Conservation (phyloP, 2,797 vertebrate species). For the Bovichtus diacanthus region DNA sequence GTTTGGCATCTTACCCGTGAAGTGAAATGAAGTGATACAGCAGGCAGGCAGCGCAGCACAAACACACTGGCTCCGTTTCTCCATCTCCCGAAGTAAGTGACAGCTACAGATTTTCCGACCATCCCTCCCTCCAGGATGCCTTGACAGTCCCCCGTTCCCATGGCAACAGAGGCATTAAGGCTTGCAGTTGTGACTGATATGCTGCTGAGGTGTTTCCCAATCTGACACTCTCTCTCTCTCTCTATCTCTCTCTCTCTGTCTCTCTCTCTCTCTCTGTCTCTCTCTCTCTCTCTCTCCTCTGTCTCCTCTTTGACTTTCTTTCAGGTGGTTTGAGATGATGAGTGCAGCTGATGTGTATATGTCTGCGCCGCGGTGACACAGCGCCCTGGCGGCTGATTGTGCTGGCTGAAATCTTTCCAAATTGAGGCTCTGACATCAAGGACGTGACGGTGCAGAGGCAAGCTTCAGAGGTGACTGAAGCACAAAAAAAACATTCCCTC, state of each 20-base stretch:
- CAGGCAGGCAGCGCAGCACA: conserved; percentile 14
- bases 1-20: conserved; percentile 28
- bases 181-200: conserved; percentile 75
- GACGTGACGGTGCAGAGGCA: conserved; percentile 50
- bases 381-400: conserved; percentile 58
- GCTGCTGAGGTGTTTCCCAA: conserved; percentile 80
- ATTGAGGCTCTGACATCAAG: conserved; percentile 75
- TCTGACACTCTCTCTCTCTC: conserved; percentile 62
- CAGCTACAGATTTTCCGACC: conserved; percentile 73
- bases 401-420: conserved; percentile 80
- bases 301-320: conserved; percentile 29
- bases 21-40: conserved; percentile 35
- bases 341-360: conserved; percentile 52
- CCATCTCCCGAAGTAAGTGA: conserved; percentile 68
- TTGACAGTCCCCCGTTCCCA: conserved; percentile 81
- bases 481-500: conserved; percentile 42
- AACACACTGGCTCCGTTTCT: conserved; percentile 32
- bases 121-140: conserved; percentile 70
- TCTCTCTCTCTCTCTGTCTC: conserved; percentile 34
- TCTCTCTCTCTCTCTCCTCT: conserved; percentile 19
- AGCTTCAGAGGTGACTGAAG: conserved; percentile 61
- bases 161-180: conserved; percentile 84
- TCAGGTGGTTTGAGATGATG: conserved; percentile 66
- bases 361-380: conserved; percentile 56
- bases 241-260: conserved; percentile 17